Percentiles rank a stretch among this genome's conserved stretches.
phyloP scores from a whole-genome alignment of 2,888 invertebrate species.

The Allygus modestus region DNA sequence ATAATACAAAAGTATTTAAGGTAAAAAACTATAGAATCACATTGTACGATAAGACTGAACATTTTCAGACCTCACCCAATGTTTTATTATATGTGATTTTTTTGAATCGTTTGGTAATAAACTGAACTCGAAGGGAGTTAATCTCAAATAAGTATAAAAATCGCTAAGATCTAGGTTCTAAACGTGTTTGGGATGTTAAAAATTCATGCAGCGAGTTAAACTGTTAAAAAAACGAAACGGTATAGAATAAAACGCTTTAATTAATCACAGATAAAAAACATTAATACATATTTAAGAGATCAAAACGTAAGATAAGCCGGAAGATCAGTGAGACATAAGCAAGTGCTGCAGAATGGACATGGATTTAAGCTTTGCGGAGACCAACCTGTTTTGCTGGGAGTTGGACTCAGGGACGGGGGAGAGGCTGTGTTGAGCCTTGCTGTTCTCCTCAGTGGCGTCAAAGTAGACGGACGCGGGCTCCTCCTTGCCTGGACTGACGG shows the following conservation, averaged over 20 bases:
- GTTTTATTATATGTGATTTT: no score
- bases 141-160: no score
- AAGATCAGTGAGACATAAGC: constrained; percentile 47
- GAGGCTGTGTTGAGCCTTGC: constrained; percentile 71
- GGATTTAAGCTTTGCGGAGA: constrained; percentile 50
- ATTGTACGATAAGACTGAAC: no score
- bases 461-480: constrained; percentile 86
- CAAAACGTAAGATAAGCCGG: background rate
- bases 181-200: constrained; percentile 12
- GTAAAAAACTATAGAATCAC: no score
- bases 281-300: constrained; percentile 1
- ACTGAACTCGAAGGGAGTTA: no score
- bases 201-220: constrained; percentile 31
- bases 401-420: constrained; percentile 69
- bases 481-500: constrained; percentile 79
- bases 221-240: constrained; percentile 3
- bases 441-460: constrained; percentile 85
- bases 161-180: no score
- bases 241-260: constrained; percentile 35
- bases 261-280: constrained; percentile 37
- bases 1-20: no score
- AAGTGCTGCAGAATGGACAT: constrained; percentile 52
- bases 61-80: no score
- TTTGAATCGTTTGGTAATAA: no score
- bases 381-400: constrained; percentile 51